Percentiles rank a stretch among this genome's conserved stretches.
Evolutionary conservation across 1,140 invertebrate species (phyloP).

Genomic region (Stenopsyche tienmushanensis): DNA sequence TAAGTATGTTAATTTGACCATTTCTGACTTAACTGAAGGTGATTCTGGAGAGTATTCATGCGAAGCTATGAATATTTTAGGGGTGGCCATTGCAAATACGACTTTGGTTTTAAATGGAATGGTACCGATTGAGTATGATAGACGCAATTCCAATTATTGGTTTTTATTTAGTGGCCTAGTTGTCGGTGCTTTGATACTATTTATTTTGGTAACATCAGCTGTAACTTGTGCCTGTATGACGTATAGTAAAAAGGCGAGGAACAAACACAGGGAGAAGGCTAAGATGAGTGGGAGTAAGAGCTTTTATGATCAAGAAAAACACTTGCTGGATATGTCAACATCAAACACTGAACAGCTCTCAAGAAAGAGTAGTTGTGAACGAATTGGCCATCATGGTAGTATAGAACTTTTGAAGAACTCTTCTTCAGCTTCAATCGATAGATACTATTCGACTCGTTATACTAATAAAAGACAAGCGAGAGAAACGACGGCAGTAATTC

Average conservation of each 20-base stretch:
- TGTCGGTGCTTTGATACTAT: slow-evolving; percentile 49
- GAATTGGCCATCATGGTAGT: slow-evolving; percentile 20
- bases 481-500: slow-evolving; percentile 27
- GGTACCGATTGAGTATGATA: slow-evolving; percentile 46
- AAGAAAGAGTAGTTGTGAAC: slow-evolving; percentile 33
- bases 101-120: slow-evolving; percentile 39
- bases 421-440: slow-evolving; percentile 28
- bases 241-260: slow-evolving; percentile 51
- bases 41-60: slow-evolving; percentile 55
- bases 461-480: slow-evolving; percentile 8
- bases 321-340: slow-evolving; percentile 67
- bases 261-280: slow-evolving; percentile 59
- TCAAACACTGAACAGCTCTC: slow-evolving; percentile 32
- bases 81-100: slow-evolving; percentile 52
- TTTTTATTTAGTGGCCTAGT: slow-evolving; percentile 53
- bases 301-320: slow-evolving; percentile 83
- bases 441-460: slow-evolving; percentile 25
- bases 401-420: slow-evolving; percentile 47
- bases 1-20: slow-evolving; percentile 52
- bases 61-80: slow-evolving; percentile 51
- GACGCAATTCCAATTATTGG: slow-evolving; percentile 51
- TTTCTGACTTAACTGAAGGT: slow-evolving; percentile 52
- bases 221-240: slow-evolving; percentile 49
- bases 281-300: slow-evolving; percentile 69
- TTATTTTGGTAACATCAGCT: slow-evolving; percentile 33